Evolutionary conservation across 1,140 invertebrate species (phyloP).

Genomic region (Olivierus martensii): DNA sequence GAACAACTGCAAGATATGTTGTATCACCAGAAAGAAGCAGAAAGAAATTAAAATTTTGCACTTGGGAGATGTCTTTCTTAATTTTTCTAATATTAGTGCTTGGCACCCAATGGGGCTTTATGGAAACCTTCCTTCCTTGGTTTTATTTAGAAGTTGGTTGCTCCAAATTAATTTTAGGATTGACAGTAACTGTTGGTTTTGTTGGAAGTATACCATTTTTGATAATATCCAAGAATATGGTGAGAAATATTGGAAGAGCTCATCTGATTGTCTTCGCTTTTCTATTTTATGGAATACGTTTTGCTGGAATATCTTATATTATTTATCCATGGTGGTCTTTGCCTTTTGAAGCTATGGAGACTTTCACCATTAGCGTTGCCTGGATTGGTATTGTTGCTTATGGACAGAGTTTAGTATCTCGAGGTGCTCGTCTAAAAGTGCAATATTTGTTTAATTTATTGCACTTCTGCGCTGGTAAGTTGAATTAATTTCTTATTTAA

Average conservation of each 20-base stretch:
- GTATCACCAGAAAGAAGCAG: constrained; percentile 1
- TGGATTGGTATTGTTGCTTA: constrained; percentile 22
- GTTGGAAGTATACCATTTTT: constrained; percentile 14
- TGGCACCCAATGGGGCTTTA: constrained; percentile 17
- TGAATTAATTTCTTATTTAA: no score
- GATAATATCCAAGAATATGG: constrained; percentile 19
- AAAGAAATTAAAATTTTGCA: constrained; percentile 7
- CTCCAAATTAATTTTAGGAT: constrained; percentile 11
- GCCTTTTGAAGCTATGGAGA: constrained; percentile 21
- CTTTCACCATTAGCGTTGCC: constrained; percentile 18
- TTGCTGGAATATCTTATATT: constrained; percentile 19
- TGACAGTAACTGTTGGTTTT: constrained; percentile 15
- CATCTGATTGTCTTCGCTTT: constrained; percentile 20
- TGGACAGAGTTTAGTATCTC: constrained; percentile 15
- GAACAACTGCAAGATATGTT: constrained; percentile 1
- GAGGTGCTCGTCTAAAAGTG: constrained; percentile 13
- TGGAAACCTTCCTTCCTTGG: constrained; percentile 13
- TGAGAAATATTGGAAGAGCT: constrained; percentile 19
- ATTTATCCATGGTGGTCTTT: constrained; percentile 16
- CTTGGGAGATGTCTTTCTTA: constrained; percentile 10
- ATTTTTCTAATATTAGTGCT: constrained; percentile 15
- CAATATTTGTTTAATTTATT: constrained; percentile 19
- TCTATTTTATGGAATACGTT: constrained; percentile 19
- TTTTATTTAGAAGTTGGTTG: constrained; percentile 14
- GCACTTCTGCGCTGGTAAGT: constrained; percentile 21